Evolutionary conservation across 1,140 invertebrate genomes (phyloP), one percentile per base, ranked within the genome.

Genomic region (Neodiprion lecontei): DNA sequence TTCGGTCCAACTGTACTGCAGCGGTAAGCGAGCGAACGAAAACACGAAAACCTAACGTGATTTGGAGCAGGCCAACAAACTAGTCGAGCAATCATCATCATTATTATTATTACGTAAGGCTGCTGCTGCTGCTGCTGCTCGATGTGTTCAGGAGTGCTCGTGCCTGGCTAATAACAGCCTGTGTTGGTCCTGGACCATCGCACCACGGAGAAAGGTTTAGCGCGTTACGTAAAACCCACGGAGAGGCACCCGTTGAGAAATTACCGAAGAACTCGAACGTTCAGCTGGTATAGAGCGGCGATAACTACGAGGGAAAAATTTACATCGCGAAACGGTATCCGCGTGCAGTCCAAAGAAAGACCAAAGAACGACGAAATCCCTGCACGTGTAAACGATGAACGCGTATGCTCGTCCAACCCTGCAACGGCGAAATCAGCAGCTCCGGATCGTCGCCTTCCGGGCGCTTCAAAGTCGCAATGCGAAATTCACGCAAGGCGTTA

Each of bases 151-250:
- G 28, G 28, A 40, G 28, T 40, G 28, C 28, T 40, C 28, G 28
- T 40, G 28, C 2, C n/a, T 17, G 4, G 53, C 53, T 61, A 61
- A 61, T 61, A 61, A 61, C 53, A 9, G 53, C 9, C n/a, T 17
- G n/a, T 17, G 53, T 61, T 61, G 8, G 28, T 40, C 28, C 28
- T 40, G 28, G 53, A 61, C 53, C 53, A 61, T 61, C 53, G 53
- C 53, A 61, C 53, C 11, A 61, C 53, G 53, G 53, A 61, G 53
- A 61, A 61, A 61, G 53, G 53, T 61, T 61, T 61, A 14, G 53
- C 53, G 53, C 4, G 53, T 61, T 61, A 61, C 53, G 53, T 61
- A 61, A 40, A 40, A 61, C 53, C 11, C 5, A 17, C n/a, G n/a
- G 53, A 61, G 53, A 17, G 53, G n/a, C n/a, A 17, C 53, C 53